Conservation (phyloP, 2,888 invertebrate species). For the Andrena bicolor region DNA sequence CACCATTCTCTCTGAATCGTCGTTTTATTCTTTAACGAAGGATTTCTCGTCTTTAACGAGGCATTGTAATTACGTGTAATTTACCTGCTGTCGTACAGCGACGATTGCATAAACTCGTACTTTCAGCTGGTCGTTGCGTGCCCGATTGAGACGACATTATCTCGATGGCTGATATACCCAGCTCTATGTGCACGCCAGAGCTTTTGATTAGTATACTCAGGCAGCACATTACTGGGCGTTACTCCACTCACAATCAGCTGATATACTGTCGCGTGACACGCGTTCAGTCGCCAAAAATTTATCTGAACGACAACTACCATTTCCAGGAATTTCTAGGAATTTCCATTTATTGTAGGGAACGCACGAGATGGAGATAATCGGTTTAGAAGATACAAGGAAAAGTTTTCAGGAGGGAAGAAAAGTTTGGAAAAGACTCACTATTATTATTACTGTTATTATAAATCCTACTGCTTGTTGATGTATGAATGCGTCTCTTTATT, state of each 20-base stretch:
- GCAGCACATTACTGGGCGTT: background rate
- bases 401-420: no score
- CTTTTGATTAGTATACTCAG: slow-evolving; percentile 21
- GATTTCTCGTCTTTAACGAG: background rate
- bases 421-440: no score
- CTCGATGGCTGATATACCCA: slow-evolving; percentile 5
- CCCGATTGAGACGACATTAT: slow-evolving; percentile 31
- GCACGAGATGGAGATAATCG: background rate
- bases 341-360: no score
- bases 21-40: no score
- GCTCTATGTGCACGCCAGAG: background rate
- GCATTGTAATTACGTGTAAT: background rate
- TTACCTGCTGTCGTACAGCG: background rate
- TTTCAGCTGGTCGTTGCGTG: slow-evolving; percentile 18
- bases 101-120: slow-evolving; percentile 12
- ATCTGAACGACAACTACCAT: background rate
- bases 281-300: background rate
- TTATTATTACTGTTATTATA: no score
- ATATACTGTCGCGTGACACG: slow-evolving; percentile 13
- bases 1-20: no score
- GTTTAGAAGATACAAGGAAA: no score
- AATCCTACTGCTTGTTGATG: background rate
- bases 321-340: background rate
- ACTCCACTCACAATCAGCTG: background rate
- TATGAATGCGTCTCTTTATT: background rate